phyloP scores from a whole-genome alignment of 2,113 vertebrate species.

The Chascanopsetta lugubris region DNA sequence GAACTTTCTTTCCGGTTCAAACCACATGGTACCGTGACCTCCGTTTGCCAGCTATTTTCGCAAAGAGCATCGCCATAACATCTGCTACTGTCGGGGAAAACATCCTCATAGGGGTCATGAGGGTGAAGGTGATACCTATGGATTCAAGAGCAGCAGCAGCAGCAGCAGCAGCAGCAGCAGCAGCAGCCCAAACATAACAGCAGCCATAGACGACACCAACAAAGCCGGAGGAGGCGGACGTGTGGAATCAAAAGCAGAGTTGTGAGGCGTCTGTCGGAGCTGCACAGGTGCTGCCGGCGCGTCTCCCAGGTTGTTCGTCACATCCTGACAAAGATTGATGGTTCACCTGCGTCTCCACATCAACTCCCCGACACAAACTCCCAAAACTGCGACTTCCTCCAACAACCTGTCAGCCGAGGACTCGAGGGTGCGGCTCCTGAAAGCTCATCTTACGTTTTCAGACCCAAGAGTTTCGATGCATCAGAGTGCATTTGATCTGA shows the following conservation, averaged over 20 bases:
- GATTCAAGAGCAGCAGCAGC: constrained; percentile 51
- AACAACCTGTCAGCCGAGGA: neutral
- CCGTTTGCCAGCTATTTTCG: constrained; percentile 3
- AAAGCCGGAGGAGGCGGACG: constrained; percentile 39
- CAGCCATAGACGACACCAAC: constrained; percentile 68
- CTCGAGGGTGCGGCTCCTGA: neutral
- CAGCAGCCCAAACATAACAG: constrained; percentile 66
- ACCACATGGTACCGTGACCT: constrained; percentile 10
- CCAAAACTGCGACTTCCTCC: neutral
- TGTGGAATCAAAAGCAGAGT: constrained; percentile 66
- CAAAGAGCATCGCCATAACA: neutral
- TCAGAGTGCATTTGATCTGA: neutral
- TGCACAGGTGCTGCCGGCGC: constrained; percentile 57
- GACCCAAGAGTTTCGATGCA: neutral
- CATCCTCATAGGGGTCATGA: constrained; percentile 64
- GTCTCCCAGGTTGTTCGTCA: constrained; percentile 35
- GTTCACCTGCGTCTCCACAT: constrained; percentile 5
- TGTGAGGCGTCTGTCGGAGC: constrained; percentile 38
- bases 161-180: constrained; percentile 62
- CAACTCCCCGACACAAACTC: constrained; percentile 17
- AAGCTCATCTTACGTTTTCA: neutral
- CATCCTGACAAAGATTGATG: constrained; percentile 46
- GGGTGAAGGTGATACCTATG: constrained; percentile 68
- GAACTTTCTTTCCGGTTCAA: neutral
- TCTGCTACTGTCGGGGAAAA: constrained; percentile 24